These are phyloP conservation scores for Melozone crissalis DNA, from an alignment of 2,113 vertebrate genomes.

Conservation along the genomic window DNA sequence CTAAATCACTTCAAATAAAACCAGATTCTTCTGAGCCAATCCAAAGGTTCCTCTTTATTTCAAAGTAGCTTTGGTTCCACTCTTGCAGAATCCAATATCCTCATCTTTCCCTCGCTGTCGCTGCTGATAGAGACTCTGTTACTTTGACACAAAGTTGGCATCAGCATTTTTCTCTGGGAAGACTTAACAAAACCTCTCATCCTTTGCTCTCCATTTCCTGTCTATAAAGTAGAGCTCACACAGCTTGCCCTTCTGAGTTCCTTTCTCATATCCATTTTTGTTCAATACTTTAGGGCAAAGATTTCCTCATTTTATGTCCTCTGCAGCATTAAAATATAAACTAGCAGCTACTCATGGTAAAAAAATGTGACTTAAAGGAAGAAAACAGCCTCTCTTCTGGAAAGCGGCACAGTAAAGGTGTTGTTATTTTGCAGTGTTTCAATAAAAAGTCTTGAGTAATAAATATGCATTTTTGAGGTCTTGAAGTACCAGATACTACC, in stretches of 20 bases:
- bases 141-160: background rate
- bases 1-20: background rate
- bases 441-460: background rate
- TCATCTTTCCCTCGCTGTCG: background rate
- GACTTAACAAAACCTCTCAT: background rate
- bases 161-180: background rate
- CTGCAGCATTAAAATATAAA: background rate
- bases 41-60: background rate
- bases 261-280: background rate
- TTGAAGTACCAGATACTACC: background rate
- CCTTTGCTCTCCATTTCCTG: background rate
- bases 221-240: background rate
- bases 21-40: background rate
- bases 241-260: background rate
- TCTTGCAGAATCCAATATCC: background rate
- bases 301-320: background rate
- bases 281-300: background rate
- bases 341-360: background rate
- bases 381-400: background rate
- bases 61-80: background rate
- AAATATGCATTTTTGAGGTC: background rate
- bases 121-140: background rate
- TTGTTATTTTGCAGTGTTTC: background rate
- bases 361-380: conserved; percentile 2
- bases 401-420: background rate